Evolutionary conservation across 2,113 vertebrate species (phyloP).

Genomic region (Thryonomys swinderianus): DNA sequence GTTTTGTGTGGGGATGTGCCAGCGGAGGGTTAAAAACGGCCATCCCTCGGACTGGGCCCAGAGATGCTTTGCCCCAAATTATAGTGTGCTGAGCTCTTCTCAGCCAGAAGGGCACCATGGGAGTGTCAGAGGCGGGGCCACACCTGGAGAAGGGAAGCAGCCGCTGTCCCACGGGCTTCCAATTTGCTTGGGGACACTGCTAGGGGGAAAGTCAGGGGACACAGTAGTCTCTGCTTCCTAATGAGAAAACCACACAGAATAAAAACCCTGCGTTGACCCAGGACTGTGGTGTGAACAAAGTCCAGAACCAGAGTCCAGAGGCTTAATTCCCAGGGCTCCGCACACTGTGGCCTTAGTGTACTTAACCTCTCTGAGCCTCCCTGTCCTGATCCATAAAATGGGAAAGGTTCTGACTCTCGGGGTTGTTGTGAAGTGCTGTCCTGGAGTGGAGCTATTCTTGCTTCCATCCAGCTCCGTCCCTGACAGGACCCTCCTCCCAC

Average conservation of each 20-base stretch:
- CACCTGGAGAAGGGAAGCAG: background rate
- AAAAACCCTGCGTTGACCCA: background rate
- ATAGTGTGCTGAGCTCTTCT: background rate
- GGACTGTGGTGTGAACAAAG: background rate
- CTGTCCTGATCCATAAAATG: background rate
- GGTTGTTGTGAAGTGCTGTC: background rate
- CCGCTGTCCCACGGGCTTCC: background rate
- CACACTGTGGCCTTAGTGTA: background rate
- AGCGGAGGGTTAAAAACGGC: background rate
- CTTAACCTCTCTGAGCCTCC: background rate
- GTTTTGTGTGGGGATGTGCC: background rate
- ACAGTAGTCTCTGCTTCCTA: background rate
- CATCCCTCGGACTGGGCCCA: accelerated
- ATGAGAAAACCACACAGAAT: background rate
- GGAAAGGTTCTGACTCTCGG: background rate
- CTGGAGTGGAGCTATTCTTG: background rate
- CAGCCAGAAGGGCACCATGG: background rate
- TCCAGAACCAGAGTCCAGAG: background rate
- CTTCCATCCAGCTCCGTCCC: background rate
- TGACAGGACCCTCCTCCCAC: background rate
- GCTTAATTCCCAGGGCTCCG: background rate
- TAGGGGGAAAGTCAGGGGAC: background rate
- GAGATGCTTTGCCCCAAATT: background rate
- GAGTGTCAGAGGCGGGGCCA: background rate
- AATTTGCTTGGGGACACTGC: background rate